Conservation (phyloP, 2,888 invertebrate species). For the Drosophila aldrichi region DNA sequence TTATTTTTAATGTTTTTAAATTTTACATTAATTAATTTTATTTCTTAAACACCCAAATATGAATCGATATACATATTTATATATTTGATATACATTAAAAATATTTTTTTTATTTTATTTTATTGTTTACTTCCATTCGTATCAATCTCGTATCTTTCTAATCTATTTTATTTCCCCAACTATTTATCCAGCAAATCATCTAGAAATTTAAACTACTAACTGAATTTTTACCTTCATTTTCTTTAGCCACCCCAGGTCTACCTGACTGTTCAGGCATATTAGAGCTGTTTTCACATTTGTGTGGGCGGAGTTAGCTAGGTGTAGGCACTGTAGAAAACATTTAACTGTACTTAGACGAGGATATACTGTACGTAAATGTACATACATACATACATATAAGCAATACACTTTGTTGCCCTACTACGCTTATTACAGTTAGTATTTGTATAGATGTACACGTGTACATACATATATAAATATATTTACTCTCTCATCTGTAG, state of each 20-base stretch:
- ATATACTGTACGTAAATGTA: no score
- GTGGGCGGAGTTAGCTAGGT: conserved; percentile 26
- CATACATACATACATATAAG: neutral
- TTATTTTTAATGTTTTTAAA: no score
- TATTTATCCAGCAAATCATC: no score
- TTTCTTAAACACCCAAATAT: no score
- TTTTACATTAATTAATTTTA: no score
- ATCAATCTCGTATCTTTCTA: no score
- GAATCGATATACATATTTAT: no score
- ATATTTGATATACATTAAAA: no score
- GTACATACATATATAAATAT: neutral
- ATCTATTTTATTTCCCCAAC: no score
- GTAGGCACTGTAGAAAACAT: neutral
- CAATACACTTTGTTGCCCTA: neutral
- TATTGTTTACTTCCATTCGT: no score
- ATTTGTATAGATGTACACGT: neutral
- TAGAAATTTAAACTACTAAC: neutral
- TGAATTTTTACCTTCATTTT: neutral
- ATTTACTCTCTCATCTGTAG: neutral
- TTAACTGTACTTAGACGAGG: neutral
- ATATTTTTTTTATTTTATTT: no score
- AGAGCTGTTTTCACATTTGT: neutral
- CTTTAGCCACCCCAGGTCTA: neutral
- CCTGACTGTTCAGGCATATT: conserved; percentile 1
- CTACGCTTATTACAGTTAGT: conserved; percentile 5